Conservation (phyloP, 92 coral and sea anemone species). For the Paramuricea clavata region DNA sequence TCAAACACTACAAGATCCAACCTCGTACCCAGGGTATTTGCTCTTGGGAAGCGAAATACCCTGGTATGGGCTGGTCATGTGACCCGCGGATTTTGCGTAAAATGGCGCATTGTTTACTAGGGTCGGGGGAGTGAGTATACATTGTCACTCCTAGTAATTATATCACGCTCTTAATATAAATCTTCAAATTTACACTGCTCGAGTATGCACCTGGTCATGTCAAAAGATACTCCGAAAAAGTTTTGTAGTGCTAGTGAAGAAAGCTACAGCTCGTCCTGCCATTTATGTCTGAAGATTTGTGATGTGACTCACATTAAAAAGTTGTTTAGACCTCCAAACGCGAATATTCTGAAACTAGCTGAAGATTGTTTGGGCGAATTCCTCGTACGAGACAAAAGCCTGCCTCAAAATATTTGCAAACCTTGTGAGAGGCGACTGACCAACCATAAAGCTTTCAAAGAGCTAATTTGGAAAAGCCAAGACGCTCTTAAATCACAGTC, state of each 20-base stretch:
- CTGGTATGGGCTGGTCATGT: slow-evolving; percentile 19
- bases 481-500: neutral
- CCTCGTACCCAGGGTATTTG: slow-evolving; percentile 22
- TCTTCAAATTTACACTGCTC: neutral
- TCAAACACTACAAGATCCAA: too few species aligned
- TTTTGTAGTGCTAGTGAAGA: neutral
- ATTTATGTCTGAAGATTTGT: slow-evolving; percentile 14
- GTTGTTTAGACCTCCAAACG: slow-evolving; percentile 11
- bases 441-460: slow-evolving; percentile 2
- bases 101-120: neutral
- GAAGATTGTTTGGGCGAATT: slow-evolving; percentile 28
- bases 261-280: slow-evolving; percentile 10
- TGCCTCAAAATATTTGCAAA: slow-evolving; percentile 34
- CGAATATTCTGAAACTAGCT: neutral
- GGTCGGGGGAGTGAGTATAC: slow-evolving; percentile 28
- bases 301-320: slow-evolving; percentile 26
- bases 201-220: slow-evolving; percentile 1
- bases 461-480: slow-evolving; percentile 6
- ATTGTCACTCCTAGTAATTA: neutral
- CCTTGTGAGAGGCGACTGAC: slow-evolving; percentile 30
- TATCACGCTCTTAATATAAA: neutral
- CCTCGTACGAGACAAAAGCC: neutral
- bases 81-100: slow-evolving; percentile 8
- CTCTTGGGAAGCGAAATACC: slow-evolving; percentile 2
- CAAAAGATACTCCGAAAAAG: slow-evolving; percentile 27